Base-by-base conservation (phyloP, 2,888 invertebrate genomes). In the Selenia dentaria region DNA sequence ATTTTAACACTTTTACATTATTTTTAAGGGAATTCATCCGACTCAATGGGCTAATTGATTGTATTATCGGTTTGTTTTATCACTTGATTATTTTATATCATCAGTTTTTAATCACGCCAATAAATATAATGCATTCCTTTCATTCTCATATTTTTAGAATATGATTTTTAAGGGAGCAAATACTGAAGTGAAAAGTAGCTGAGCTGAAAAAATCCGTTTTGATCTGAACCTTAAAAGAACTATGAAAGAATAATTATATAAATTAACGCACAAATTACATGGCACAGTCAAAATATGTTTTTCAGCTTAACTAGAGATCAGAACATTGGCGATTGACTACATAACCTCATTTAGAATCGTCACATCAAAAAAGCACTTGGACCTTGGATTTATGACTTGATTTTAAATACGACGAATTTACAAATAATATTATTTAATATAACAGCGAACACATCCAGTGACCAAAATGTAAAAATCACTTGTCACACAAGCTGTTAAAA, bases 141-240 rank as follows among this genome's bases (percentile, higher is more conserved):
- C 64, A 66, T 66, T 73, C 62, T 63, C 84, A 81, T 89, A 86
- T 89, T 88, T 76, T 65, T 62, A 60, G 67, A 84, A 87, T 88
- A 89, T 88, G 77, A 74, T 74, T 78, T 79, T 68, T 65, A 74
- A 80, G 79, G 77, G 70, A 43, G 53, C 51, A 48, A 13, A 51
- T 10, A 22, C 8, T 22, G 2, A 22, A n/a, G n/a, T 22, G 22
- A 8, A 34, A 18, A 9, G 14, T 20, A 18, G 22, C 40, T 48
- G 26, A 44, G 42, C 49, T 66, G 68, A 57, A 62, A 70, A 59
- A 60, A 6, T 29, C 36, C 42, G 6, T 37, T 47, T 47, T 40
- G 36, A 42, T 35, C 34, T 11, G 41, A 12, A 20, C 8, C 16
- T 16, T 16, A 16, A 2, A 16, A 16, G 4, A 16, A 4, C 9